phyloP scores from a whole-genome alignment of 2,888 invertebrate species.

The Axea sp. region DNA sequence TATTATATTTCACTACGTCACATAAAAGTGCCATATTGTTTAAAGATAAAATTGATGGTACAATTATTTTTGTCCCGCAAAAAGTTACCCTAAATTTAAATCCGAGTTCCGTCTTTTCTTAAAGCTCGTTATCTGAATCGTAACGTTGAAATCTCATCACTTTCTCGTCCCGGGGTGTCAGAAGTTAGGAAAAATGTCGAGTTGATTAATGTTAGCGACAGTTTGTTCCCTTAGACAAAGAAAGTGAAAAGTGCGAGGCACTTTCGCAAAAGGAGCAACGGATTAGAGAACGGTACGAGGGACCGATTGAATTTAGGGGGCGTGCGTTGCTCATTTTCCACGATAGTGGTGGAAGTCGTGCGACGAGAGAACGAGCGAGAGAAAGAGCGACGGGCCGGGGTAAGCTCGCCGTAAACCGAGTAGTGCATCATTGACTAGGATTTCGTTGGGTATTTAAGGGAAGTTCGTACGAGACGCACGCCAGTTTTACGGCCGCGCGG shows the following conservation, averaged over 20 bases:
- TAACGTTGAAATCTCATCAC: slow-evolving; percentile 25
- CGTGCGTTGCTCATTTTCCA: slow-evolving; percentile 56
- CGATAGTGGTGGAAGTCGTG: slow-evolving; percentile 57
- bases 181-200: slow-evolving; percentile 20
- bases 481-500: slow-evolving; percentile 62
- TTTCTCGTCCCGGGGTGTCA: background rate
- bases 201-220: slow-evolving; percentile 30
- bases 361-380: slow-evolving; percentile 34
- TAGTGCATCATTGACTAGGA: slow-evolving; percentile 63
- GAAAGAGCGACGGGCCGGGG: slow-evolving; percentile 38
- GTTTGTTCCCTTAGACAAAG: slow-evolving; percentile 29
- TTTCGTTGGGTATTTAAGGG: slow-evolving; percentile 64
- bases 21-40: no score
- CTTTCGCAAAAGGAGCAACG: slow-evolving; percentile 29
- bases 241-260: slow-evolving; percentile 23
- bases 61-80: no score
- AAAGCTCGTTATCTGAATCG: slow-evolving; percentile 30
- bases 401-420: slow-evolving; percentile 60
- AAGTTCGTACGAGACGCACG: slow-evolving; percentile 61
- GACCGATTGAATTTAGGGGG: slow-evolving; percentile 50
- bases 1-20: no score
- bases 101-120: slow-evolving; percentile 11
- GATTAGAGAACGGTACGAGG: slow-evolving; percentile 37
- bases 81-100: slow-evolving; percentile 3
- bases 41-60: no score